phyloP scores from a whole-genome alignment of 1,140 invertebrate genomes.

The Kradibia gibbosae region DNA sequence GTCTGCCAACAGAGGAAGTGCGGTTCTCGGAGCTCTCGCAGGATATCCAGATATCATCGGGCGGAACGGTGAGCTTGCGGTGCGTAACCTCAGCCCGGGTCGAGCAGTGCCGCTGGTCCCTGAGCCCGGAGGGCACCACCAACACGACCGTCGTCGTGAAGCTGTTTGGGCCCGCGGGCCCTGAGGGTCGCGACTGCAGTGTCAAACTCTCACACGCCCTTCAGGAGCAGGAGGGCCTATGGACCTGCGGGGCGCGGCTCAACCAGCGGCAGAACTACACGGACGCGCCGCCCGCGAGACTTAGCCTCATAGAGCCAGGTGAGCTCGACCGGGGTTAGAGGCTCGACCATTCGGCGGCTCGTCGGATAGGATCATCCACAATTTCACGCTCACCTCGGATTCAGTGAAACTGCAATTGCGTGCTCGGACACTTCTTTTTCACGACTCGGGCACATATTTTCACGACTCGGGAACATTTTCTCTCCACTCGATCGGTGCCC shows the following conservation, averaged over 20 bases:
- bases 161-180: conserved; percentile 65
- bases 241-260: conserved; percentile 68
- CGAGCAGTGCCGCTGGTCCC: conserved; percentile 70
- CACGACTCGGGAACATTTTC: no score
- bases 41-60: conserved; percentile 68
- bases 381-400: not conserved
- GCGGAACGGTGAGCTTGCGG: conserved; percentile 63
- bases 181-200: conserved; percentile 68
- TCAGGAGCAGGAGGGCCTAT: conserved; percentile 66
- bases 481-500: no score
- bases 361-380: not conserved
- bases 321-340: conserved; percentile 42
- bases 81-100: conserved; percentile 67
- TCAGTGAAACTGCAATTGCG: not conserved
- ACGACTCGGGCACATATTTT: no score
- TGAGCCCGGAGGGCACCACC: conserved; percentile 66
- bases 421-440: not conserved
- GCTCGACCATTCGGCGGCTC: not conserved
- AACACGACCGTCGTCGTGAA: conserved; percentile 70
- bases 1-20: conserved; percentile 61
- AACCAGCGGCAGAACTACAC: conserved; percentile 64
- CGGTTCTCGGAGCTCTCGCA: conserved; percentile 69
- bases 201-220: conserved; percentile 66
- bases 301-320: conserved; percentile 71
- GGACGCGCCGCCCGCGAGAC: conserved; percentile 69